A percentile compares a stretch with the other conserved stretches of the same genome.
Evolutionary conservation across 2,888 invertebrate species (phyloP).

Genomic region (Hypolimnas misippus): DNA sequence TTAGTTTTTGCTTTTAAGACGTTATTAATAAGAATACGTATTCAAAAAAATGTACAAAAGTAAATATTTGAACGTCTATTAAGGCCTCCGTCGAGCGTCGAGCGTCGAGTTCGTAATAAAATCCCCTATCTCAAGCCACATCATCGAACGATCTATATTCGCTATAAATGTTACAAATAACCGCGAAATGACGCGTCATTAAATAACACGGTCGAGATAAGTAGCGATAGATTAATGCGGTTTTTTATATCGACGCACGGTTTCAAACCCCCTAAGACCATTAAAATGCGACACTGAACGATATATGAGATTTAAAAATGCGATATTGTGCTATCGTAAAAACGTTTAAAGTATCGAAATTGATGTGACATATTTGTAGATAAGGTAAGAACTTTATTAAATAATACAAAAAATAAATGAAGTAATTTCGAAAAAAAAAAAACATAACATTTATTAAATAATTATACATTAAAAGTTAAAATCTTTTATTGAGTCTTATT

Average conservation of each 20-base stretch:
- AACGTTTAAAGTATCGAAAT: conserved; percentile 42
- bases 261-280: conserved; percentile 64
- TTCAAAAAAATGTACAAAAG: not conserved
- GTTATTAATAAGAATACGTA: not conserved
- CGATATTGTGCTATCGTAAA: conserved; percentile 57
- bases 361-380: conserved; percentile 47
- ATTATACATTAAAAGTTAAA: not conserved
- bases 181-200: conserved; percentile 79
- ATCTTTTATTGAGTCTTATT: conserved; percentile 57
- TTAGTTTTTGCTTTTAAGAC: too few species aligned
- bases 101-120: conserved; percentile 25
- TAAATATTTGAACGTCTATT: not conserved
- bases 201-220: conserved; percentile 81
- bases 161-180: conserved; percentile 81
- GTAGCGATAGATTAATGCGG: conserved; percentile 75
- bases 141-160: conserved; percentile 60
- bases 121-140: conserved; percentile 68
- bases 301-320: conserved; percentile 72
- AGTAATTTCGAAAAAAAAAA: too few species aligned
- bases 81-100: not conserved
- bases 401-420: too few species aligned
- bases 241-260: conserved; percentile 74
- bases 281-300: conserved; percentile 63
- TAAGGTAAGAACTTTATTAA: too few species aligned
- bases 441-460: not conserved